phyloP scores from a whole-genome alignment of 2,113 vertebrate species.

The Microtus richardsoni region DNA sequence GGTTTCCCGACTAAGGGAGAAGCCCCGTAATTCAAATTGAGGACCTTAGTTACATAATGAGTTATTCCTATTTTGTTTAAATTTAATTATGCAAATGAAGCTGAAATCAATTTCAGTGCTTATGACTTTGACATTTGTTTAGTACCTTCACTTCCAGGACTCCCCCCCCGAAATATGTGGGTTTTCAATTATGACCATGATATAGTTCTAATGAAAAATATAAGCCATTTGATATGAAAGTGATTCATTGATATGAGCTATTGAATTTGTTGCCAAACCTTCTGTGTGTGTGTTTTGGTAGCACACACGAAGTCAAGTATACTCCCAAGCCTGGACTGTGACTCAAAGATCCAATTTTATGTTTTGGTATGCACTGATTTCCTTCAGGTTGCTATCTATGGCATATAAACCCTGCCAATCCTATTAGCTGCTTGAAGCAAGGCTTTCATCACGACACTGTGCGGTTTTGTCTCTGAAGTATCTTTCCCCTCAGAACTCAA shows the following conservation, averaged over 20 bases:
- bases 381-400: not conserved
- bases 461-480: not conserved
- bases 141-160: not conserved
- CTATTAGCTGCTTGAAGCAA: not conserved
- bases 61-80: conserved; percentile 62
- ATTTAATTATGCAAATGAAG: conserved; percentile 51
- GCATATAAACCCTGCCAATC: not conserved
- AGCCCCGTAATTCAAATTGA: conserved; percentile 22
- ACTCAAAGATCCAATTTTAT: not conserved
- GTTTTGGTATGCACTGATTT: not conserved
- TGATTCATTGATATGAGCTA: too few species aligned
- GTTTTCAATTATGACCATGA: not conserved
- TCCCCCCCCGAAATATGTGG: not conserved
- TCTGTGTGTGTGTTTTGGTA: not conserved
- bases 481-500: not conserved
- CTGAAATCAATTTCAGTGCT: not conserved
- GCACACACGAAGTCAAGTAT: not conserved
- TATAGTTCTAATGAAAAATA: not conserved
- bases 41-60: conserved; percentile 27
- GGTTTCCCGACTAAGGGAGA: conserved; percentile 41
- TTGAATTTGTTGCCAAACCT: not conserved
- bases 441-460: not conserved
- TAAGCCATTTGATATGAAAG: not conserved
- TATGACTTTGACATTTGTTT: conserved; percentile 36
- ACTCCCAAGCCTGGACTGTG: not conserved